Percentiles rank a stretch among this genome's conserved stretches.
Conservation (phyloP, 2,888 invertebrate genomes). For the Physocephala rufipes region DNA sequence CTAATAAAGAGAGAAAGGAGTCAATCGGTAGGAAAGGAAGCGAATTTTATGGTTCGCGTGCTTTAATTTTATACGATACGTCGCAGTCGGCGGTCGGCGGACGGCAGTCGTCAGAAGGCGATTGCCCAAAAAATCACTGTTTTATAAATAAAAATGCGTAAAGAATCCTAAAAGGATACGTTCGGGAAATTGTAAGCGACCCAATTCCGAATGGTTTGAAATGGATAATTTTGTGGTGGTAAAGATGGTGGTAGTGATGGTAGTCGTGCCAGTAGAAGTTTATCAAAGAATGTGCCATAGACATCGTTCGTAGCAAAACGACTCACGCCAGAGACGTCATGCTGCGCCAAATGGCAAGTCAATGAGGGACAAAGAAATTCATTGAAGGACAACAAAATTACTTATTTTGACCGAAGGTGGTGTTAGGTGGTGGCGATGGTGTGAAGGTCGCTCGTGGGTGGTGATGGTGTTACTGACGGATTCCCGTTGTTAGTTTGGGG, state of each 20-base stretch:
- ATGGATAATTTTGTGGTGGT: conserved; percentile 36
- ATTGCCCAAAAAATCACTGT: conserved; percentile 56
- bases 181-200: conserved; percentile 38
- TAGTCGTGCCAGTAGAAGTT: too few relatives aligned
- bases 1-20: not conserved
- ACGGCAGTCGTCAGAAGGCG: not conserved
- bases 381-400: conserved; percentile 30
- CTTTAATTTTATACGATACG: conserved; percentile 41
- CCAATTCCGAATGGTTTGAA: conserved; percentile 41
- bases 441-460: not conserved
- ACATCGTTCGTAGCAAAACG: conserved; percentile 25
- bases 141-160: conserved; percentile 63
- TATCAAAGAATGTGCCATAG: conserved; percentile 19
- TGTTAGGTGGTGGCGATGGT: not conserved
- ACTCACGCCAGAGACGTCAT: conserved; percentile 43
- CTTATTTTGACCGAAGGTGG: not conserved
- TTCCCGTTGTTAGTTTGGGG: conserved; percentile 26
- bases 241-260: conserved; percentile 40
- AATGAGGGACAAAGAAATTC: conserved; percentile 34
- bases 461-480: conserved; percentile 22
- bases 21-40: conserved; percentile 21
- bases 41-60: conserved; percentile 37
- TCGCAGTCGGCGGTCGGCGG: not conserved
- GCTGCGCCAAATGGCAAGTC: conserved; percentile 55
- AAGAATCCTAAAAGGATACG: conserved; percentile 47